Conservation (phyloP, 2,797 vertebrate genomes). For the Enteromius paludinosus region DNA sequence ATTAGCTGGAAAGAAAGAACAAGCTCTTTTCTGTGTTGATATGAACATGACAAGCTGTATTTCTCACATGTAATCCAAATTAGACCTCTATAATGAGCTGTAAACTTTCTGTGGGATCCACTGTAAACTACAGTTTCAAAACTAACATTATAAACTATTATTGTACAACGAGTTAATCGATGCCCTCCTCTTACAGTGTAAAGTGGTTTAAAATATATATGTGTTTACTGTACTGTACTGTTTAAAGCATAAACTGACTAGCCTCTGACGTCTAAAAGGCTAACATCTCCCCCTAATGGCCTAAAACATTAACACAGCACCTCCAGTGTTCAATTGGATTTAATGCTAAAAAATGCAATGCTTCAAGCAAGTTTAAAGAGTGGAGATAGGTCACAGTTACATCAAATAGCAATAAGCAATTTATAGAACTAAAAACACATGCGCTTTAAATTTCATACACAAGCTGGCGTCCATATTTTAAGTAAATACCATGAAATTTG, state of each 20-base stretch:
- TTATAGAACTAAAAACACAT: not conserved
- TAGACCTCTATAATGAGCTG: not conserved
- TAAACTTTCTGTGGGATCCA: not conserved
- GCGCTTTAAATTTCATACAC: not conserved
- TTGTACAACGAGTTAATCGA: not conserved
- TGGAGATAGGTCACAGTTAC: not conserved
- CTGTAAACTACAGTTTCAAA: not conserved
- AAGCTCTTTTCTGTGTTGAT: not conserved
- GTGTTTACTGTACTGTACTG: not conserved
- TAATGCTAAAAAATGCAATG: not conserved
- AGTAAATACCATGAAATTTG: not conserved
- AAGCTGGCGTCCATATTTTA: not conserved
- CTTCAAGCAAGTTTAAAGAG: not conserved
- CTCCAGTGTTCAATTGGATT: not conserved
- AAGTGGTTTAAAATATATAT: not conserved
- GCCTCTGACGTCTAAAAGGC: not conserved
- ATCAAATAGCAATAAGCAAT: not conserved
- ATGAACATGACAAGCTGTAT: not conserved
- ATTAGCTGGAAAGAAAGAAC: not conserved
- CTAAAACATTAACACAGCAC: not conserved
- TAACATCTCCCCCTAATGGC: slow-evolving; percentile 34
- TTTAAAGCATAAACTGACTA: not conserved
- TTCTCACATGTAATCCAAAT: not conserved
- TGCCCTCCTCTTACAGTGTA: no score
- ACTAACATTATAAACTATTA: not conserved